Conservation (phyloP, 2,113 vertebrate genomes). For the Gymnarchus niloticus region DNA sequence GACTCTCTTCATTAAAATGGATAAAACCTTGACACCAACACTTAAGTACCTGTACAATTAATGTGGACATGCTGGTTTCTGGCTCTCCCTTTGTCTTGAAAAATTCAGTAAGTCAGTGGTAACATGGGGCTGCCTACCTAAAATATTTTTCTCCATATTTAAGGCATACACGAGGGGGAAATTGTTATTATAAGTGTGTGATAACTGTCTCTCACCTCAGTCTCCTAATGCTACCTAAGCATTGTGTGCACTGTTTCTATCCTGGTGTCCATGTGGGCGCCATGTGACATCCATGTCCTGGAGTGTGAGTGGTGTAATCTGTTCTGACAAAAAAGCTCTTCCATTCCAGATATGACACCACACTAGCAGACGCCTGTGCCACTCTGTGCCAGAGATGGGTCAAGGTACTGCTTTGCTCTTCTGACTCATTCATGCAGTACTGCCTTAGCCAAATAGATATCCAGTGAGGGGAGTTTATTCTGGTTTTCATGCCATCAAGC, state of each 20-base stretch:
- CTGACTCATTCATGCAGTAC: not conserved
- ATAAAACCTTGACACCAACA: not conserved
- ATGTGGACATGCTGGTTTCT: too few species aligned
- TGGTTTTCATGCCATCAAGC: too few species aligned
- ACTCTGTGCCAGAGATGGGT: conserved; percentile 79
- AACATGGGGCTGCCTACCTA: not conserved
- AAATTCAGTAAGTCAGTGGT: not conserved
- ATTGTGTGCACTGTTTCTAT: not conserved
- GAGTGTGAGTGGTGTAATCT: not conserved
- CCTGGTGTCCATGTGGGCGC: not conserved
- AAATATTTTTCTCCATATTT: not conserved
- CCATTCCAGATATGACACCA: conserved; percentile 78
- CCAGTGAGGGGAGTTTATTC: not conserved
- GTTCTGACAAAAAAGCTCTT: not conserved
- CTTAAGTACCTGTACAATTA: not conserved
- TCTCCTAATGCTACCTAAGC: not conserved
- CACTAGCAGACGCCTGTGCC: conserved; percentile 77
- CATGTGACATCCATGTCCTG: not conserved
- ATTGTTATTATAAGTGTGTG: not conserved
- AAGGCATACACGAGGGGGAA: too few species aligned
- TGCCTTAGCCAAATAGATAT: not conserved
- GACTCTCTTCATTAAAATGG: not conserved
- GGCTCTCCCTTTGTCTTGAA: too few species aligned
- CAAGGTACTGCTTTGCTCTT: conserved; percentile 54
- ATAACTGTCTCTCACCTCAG: not conserved